A percentile compares a stretch with the other conserved stretches of the same genome.
Conservation (phyloP, 2,113 vertebrate genomes). For the Misgurnus anguillicaudatus region DNA sequence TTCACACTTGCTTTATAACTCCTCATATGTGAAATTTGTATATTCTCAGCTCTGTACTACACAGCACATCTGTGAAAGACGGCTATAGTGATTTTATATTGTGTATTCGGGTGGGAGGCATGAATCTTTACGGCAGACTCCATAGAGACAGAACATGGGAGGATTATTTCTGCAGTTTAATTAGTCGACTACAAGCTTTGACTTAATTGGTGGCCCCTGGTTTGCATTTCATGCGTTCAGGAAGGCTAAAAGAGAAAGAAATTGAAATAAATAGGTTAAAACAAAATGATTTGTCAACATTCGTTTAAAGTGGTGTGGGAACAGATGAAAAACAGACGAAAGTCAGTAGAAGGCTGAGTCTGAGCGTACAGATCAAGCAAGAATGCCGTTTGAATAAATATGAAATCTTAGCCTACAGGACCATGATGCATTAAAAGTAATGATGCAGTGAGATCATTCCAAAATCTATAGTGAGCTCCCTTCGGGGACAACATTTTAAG, state of each 20-base stretch:
- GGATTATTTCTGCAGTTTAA: slow-evolving; percentile 46
- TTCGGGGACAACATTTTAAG: too few species aligned
- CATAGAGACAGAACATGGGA: slow-evolving; percentile 22
- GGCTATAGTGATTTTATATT: slow-evolving; percentile 32
- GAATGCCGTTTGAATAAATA: slow-evolving; percentile 50
- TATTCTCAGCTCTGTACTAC: background rate
- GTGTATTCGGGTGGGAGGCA: slow-evolving; percentile 38
- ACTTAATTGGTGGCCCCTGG: slow-evolving; percentile 43
- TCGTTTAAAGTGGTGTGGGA: slow-evolving; percentile 47
- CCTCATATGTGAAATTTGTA: slow-evolving; percentile 5
- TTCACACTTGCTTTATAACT: slow-evolving; percentile 11
- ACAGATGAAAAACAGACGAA: slow-evolving; percentile 9
- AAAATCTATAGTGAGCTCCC: background rate
- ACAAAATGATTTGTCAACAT: background rate
- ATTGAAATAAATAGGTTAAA: slow-evolving; percentile 29
- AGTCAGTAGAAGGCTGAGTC: background rate
- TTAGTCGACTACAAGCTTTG: slow-evolving; percentile 40
- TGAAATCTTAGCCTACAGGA: slow-evolving; percentile 46
- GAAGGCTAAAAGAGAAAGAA: slow-evolving; percentile 15
- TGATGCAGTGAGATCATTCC: slow-evolving; percentile 22
- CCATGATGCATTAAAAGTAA: slow-evolving; percentile 48
- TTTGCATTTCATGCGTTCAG: slow-evolving; percentile 36
- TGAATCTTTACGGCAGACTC: slow-evolving; percentile 28
- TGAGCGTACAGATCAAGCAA: slow-evolving; percentile 10
- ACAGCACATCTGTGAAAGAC: slow-evolving; percentile 5